Evolutionary conservation across 2,888 invertebrate genomes (phyloP).

Genomic region (Spodoptera picta): DNA sequence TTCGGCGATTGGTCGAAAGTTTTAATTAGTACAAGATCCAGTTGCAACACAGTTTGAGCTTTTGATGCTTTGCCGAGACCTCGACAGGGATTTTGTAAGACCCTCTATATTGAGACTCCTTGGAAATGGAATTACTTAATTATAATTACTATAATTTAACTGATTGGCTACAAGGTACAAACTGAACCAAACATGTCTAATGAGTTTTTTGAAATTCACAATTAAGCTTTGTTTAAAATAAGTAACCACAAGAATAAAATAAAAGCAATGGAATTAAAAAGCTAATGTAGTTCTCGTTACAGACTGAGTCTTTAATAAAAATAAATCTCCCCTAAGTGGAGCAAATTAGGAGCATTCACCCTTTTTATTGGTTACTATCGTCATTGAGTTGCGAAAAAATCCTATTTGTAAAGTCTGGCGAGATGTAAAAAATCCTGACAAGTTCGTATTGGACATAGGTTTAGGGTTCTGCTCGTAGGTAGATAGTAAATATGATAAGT

Average conservation of each 20-base stretch:
- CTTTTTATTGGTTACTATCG: constrained; percentile 58
- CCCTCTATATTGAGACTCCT: constrained; percentile 33
- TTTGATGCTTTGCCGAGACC: constrained; percentile 46
- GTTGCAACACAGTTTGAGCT: constrained; percentile 56
- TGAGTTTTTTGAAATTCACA: too few species aligned
- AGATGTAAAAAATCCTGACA: constrained; percentile 44
- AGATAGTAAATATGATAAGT: too few species aligned
- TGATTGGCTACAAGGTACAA: constrained; percentile 10
- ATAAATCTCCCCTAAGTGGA: constrained; percentile 53
- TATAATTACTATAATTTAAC: constrained; percentile 42
- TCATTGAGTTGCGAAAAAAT: constrained; percentile 38
- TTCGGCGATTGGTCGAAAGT: constrained; percentile 60
- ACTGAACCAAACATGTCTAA: neutral
- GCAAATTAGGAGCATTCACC: constrained; percentile 58
- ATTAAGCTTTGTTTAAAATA: neutral
- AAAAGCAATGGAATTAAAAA: constrained; percentile 35
- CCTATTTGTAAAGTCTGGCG: constrained; percentile 55
- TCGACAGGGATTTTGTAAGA: constrained; percentile 40
- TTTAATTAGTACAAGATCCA: constrained; percentile 63
- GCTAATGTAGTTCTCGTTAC: constrained; percentile 32
- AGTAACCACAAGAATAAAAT: constrained; percentile 19
- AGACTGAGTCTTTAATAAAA: constrained; percentile 48
- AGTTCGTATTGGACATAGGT: neutral
- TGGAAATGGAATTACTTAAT: constrained; percentile 34
- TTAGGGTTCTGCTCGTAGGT: constrained; percentile 14